Base-by-base conservation (phyloP, 2,113 vertebrate genomes). In the Chaetodon trifascialis region DNA sequence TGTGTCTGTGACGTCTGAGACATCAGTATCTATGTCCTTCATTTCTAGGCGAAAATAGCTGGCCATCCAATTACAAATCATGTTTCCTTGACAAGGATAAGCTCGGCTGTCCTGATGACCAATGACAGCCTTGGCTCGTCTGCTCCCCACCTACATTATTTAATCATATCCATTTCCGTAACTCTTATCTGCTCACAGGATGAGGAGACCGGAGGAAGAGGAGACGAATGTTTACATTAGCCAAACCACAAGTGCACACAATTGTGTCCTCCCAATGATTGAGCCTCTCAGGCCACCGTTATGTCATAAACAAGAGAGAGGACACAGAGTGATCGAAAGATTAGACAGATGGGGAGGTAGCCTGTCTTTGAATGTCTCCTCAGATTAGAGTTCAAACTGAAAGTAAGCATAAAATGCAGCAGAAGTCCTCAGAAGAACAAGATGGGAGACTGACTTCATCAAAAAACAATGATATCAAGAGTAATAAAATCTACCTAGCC, bases 161-260 rank as follows among this genome's bases (percentile, higher is more conserved):
- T 88, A 79, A 84, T 88, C 59, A 81, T 55, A 63, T 65, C 16
- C 30, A 73, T 65, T 74, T 89, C 47, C 6, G 30, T 51, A 69
- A 77, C 54, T 80, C 73, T 90, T 81, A 86, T 85, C 69, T 72
- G 63, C 69, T 34, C 42, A 38, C 86, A 83, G 83, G 82, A 76
- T 19, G 76, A 72, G 54, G 51, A 75, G 73, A 77, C 21, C 44
- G 69, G 64, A 88, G 76, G 82, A 89, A 87, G 76, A 80, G 82
- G 62, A 82, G 76, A 65, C 59, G 63, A 58, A 56, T 91, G 72
- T 92, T 92, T 90, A 86, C 80, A 85, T 88, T 88, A 75, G 72
- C 60, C 36, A 47, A 46, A 38, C 51, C 55, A 44, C 64, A 88
- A 46, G 71, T 58, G 47, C 21, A 34, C 5, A 11, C 42, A 38